A percentile compares a stretch with the other conserved stretches of the same genome.
phyloP scores from a whole-genome alignment of 1,140 invertebrate species.

The Drosophila sucinea region DNA sequence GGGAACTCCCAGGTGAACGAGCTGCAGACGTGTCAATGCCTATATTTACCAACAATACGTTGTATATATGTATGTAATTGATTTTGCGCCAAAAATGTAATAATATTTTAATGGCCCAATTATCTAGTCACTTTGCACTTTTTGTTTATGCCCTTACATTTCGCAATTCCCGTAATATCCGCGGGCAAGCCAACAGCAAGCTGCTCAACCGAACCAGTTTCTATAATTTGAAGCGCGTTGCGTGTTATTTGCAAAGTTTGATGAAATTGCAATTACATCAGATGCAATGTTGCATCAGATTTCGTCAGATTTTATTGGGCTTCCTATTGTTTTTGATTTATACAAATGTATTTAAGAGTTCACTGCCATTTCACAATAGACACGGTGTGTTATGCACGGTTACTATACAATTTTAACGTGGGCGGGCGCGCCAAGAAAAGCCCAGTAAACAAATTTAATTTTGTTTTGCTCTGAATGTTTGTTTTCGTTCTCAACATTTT shows the following conservation, averaged over 20 bases:
- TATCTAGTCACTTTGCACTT: not conserved
- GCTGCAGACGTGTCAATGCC: constrained; percentile 8
- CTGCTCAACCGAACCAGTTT: constrained; percentile 22
- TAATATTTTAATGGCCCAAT: not conserved
- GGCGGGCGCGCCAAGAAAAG: constrained; percentile 7
- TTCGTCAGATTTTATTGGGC: not conserved
- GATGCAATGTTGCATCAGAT: constrained; percentile 8
- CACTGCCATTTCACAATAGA: constrained; percentile 1
- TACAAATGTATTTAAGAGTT: not conserved
- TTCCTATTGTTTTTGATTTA: not conserved
- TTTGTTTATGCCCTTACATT: constrained; percentile 35
- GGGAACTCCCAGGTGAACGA: not conserved
- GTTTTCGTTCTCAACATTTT: not conserved
- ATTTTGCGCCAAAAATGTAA: not conserved
- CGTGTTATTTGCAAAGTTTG: not conserved
- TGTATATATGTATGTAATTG: not conserved
- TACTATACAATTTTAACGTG: constrained; percentile 3
- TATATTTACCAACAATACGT: constrained; percentile 1
- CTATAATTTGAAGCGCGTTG: not conserved
- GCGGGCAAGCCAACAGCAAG: not conserved
- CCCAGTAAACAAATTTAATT: constrained; percentile 16
- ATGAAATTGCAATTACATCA: constrained; percentile 1
- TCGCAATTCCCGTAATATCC: constrained; percentile 35
- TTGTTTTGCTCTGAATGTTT: not conserved
- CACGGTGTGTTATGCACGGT: not conserved